Base-by-base conservation (phyloP, 2,888 invertebrate species). In the Caenorhabditis imperialis region DNA sequence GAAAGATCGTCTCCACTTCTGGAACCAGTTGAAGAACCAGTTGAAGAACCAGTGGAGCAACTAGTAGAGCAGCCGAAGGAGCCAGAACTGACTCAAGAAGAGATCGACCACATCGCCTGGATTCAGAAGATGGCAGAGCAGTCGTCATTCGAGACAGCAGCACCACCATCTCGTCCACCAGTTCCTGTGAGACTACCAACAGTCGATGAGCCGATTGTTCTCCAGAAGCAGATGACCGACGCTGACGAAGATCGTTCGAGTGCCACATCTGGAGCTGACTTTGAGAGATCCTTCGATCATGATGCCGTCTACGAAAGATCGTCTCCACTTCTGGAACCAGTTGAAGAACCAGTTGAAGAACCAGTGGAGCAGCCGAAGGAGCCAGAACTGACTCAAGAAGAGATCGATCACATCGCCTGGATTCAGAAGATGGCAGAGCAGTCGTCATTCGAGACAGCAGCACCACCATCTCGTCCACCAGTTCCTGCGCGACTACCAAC, bases 111-210 rank as follows among this genome's bases (percentile, higher is more conserved):
- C 47, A 75, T 75, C 30, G 76, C 75, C 7, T 57, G 53, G 50
- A 76, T 78, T 12, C 61, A 69, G 30, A 58, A 45, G 23, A 35
- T 78, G 20, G 78, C 78, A 5, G 62, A 70, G 20, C 77, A 81
- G 44, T 58, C 71, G 2, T 72, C 79, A 10, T 75, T 77, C 53
- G 77, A 77, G 14, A 30, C 30, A 30, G 23, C 60, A 25, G 23
- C 53, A 14, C 23, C 7, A 8, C 58, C 45, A 18, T 40, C 48
- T 1, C 10, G 57, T 3, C 57, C 57, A 20, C 57, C 44, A 40
- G 35, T 62, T n/a, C 62, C 62, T 16, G 33, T 12, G 6, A 20
- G 62, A 14, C 10, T 53, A 12, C 44, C 70, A 23, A 55, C 51
- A 2, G 33, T 53, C 1, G 65, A 54, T 12, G 58, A 55, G 37